phyloP scores from a whole-genome alignment of 2,113 vertebrate genomes.

The Calyptommatus sinebrachiatus region DNA sequence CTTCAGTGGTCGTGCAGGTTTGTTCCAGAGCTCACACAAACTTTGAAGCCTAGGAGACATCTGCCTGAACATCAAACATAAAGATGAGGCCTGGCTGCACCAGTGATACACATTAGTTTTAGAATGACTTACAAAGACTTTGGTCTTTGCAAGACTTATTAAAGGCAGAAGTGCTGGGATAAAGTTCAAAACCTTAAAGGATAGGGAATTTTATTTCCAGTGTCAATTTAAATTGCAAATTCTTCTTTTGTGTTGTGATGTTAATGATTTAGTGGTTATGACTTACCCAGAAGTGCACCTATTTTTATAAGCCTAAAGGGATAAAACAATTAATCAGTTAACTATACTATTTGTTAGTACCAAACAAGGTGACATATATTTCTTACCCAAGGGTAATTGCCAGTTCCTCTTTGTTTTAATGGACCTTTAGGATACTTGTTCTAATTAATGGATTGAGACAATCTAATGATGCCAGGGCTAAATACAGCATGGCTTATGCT shows the following conservation, averaged over 20 bases:
- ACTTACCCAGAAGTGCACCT: constrained; percentile 38
- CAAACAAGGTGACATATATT: constrained; percentile 53
- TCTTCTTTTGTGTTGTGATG: constrained; percentile 43
- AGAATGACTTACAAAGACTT: background rate
- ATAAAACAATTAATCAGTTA: constrained; percentile 55
- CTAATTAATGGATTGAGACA: constrained; percentile 40
- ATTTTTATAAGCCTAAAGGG: constrained; percentile 42
- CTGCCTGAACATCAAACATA: too few species aligned
- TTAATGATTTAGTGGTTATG: constrained; percentile 42
- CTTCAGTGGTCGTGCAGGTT: too few species aligned
- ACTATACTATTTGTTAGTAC: constrained; percentile 52
- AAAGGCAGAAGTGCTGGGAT: background rate
- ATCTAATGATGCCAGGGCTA: constrained; percentile 29
- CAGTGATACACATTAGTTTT: background rate
- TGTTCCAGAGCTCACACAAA: too few species aligned
- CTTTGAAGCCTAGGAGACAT: too few species aligned
- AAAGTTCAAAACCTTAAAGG: constrained; percentile 31
- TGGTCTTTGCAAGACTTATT: background rate
- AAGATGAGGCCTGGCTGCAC: too few species aligned
- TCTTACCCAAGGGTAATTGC: constrained; percentile 35
- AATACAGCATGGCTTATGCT: constrained; percentile 10
- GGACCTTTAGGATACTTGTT: constrained; percentile 43
- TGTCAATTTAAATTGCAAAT: constrained; percentile 40
- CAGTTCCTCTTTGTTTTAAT: constrained; percentile 45
- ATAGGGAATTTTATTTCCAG: constrained; percentile 27